Evolutionary conservation across 2,113 vertebrate genomes (phyloP), one percentile per base, ranked within the genome.

Genomic region (Hiodon tergisus): DNA sequence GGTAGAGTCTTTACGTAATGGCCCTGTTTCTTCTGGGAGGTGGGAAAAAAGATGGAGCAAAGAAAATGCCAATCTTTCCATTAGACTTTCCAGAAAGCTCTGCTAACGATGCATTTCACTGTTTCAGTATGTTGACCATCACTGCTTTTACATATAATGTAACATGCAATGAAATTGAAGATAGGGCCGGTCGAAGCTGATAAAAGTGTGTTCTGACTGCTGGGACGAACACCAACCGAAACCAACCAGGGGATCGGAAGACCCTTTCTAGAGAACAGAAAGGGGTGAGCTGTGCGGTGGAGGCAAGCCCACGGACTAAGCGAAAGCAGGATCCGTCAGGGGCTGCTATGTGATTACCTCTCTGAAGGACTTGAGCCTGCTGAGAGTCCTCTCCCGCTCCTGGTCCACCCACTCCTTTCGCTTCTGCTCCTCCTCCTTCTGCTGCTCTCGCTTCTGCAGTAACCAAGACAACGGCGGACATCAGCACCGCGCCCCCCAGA

Each of bases 371-470:
- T 93, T 91, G 77, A 99, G 86, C 81, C 97, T 90, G 60, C 89
- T 93, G 79, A 99, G 90, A 1, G 97, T 96, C 85, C 94, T 98
- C 80, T 96, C 93, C 65, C 95, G 90, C 85, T 99, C 94, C 74
- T 89, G 87, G 84, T 92, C 93, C 83, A 98, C 91, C 94, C 94
- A 98, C 71, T 92, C 87, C 80, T 94, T 95, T 81, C 92, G 95
- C 90, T 86, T 91, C 81, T 92, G 89, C 68, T 95, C 93, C 59
- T 98, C 95, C 70, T 95, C 95, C 86, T 91, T 97, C 69, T 81
- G 89, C 80, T 92, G 93, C 79, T 98, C 94, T 87, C 94, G 92
- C 85, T 95, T 98, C 97, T 99, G 79, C 75, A 83, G 79, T 85
- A 83, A 82, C 86, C 86, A 76, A 79, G 62, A 77, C 50, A 9